Conservation (phyloP, 2,888 invertebrate genomes). For the Rhorus exstirpatorius region DNA sequence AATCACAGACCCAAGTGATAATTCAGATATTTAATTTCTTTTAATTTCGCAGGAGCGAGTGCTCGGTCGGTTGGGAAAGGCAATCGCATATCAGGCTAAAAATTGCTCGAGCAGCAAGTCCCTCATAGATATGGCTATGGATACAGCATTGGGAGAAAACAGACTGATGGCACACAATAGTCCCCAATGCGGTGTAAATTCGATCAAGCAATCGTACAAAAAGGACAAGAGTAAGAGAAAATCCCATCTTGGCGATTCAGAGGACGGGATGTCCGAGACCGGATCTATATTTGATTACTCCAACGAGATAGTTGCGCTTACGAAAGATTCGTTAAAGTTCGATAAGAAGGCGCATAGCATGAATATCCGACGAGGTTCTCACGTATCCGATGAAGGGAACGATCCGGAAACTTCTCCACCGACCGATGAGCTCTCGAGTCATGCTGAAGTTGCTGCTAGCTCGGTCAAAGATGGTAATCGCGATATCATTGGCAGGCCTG, state of each 20-base stretch:
- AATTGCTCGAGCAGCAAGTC: slow-evolving; percentile 43
- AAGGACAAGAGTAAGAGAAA: slow-evolving; percentile 73
- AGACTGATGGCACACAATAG: slow-evolving; percentile 71
- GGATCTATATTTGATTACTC: slow-evolving; percentile 74
- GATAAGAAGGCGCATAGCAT: slow-evolving; percentile 30
- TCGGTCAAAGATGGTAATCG: not conserved
- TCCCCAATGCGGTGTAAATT: slow-evolving; percentile 72
- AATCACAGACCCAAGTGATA: no score
- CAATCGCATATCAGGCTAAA: slow-evolving; percentile 54
- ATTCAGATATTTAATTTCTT: not conserved
- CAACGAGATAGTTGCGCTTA: slow-evolving; percentile 29
- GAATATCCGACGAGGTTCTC: slow-evolving; percentile 33
- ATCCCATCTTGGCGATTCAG: slow-evolving; percentile 66
- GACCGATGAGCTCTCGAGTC: not conserved
- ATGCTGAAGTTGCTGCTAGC: not conserved
- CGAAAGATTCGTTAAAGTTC: slow-evolving; percentile 4
- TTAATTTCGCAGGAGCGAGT: slow-evolving; percentile 72
- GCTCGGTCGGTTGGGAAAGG: slow-evolving; percentile 71
- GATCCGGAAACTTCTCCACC: slow-evolving; percentile 11
- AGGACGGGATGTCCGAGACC: slow-evolving; percentile 75
- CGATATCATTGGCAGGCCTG: not conserved
- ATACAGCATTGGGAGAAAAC: slow-evolving; percentile 63
- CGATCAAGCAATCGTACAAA: slow-evolving; percentile 73
- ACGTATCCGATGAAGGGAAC: slow-evolving; percentile 30
- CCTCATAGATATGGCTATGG: slow-evolving; percentile 47